These are phyloP conservation scores for Agrotis clavis DNA, from an alignment of 2,888 invertebrate species.

Conservation along the genomic window DNA sequence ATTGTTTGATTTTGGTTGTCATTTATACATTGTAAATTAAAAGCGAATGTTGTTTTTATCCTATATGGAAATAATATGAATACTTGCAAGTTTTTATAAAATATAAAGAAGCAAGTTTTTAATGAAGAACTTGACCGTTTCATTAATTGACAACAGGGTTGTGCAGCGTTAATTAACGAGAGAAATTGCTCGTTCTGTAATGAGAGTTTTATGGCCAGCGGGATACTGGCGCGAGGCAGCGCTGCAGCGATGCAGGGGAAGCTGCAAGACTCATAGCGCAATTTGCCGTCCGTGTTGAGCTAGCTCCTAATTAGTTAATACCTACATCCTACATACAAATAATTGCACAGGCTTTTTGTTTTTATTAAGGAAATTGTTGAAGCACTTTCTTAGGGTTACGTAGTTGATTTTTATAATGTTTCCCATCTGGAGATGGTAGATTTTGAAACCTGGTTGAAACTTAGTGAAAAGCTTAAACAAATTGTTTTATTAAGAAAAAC, in stretches of 20 bases:
- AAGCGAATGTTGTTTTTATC: conserved; percentile 28
- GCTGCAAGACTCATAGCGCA: conserved; percentile 76
- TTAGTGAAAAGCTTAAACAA: no score
- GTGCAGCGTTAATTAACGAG: conserved; percentile 79
- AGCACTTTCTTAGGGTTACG: conserved; percentile 14
- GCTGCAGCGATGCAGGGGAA: conserved; percentile 38
- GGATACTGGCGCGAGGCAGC: conserved; percentile 61
- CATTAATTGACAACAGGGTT: conserved; percentile 76
- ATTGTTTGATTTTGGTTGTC: conserved; percentile 25
- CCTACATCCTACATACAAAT: conserved; percentile 70
- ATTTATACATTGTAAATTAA: conserved; percentile 29
- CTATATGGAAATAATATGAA: conserved; percentile 7
- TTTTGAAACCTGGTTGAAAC: neutral
- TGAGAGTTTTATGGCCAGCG: conserved; percentile 79
- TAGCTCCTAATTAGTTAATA: conserved; percentile 76
- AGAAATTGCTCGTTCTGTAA: conserved; percentile 79
- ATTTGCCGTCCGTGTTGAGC: conserved; percentile 73
- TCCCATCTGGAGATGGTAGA: neutral
- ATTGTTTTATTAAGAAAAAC: no score
- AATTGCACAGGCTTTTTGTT: conserved; percentile 60
- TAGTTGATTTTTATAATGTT: neutral
- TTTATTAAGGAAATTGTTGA: conserved; percentile 36
- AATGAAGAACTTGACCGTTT: conserved; percentile 67
- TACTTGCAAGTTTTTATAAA: conserved; percentile 20
- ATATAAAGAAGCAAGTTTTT: conserved; percentile 47